Percentiles rank a stretch among this genome's conserved stretches.
phyloP scores from a whole-genome alignment of 2,113 vertebrate species.

The Lepisosteus osseus region DNA sequence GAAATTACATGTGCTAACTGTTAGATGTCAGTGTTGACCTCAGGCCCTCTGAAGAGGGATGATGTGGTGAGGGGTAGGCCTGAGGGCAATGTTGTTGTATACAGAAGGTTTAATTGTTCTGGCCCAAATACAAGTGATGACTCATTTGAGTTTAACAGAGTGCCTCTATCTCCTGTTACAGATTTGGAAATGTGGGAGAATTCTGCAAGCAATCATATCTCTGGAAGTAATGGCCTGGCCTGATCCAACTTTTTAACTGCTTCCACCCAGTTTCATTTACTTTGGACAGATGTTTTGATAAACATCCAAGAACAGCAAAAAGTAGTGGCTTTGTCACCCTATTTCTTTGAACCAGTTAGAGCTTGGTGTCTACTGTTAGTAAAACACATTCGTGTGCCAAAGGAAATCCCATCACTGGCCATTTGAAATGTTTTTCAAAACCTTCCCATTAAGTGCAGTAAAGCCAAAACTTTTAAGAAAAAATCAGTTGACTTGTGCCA shows the following conservation, averaged over 20 bases:
- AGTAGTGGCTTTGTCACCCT: slow-evolving; percentile 59
- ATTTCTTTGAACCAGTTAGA: slow-evolving; percentile 56
- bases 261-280: slow-evolving; percentile 73
- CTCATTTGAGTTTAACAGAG: slow-evolving; percentile 66
- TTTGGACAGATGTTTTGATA: slow-evolving; percentile 67
- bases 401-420: slow-evolving; percentile 43
- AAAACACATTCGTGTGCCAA: slow-evolving; percentile 42
- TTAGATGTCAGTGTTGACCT: slow-evolving; percentile 70
- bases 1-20: slow-evolving; percentile 66
- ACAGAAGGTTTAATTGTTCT: slow-evolving; percentile 77
- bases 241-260: slow-evolving; percentile 68
- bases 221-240: slow-evolving; percentile 33
- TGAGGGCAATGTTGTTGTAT: slow-evolving; percentile 73
- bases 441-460: neutral
- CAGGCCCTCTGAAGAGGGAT: slow-evolving; percentile 62
- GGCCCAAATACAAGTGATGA: slow-evolving; percentile 68
- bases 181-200: slow-evolving; percentile 63
- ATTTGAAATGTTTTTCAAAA: neutral
- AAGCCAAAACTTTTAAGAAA: neutral
- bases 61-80: slow-evolving; percentile 69
- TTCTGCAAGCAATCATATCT: slow-evolving; percentile 57
- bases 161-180: slow-evolving; percentile 68
- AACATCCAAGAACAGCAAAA: slow-evolving; percentile 67
- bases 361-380: slow-evolving; percentile 57
- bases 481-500: too few species aligned